Base-by-base conservation (phyloP, 1,140 invertebrate species). In the Heliconius himera region DNA sequence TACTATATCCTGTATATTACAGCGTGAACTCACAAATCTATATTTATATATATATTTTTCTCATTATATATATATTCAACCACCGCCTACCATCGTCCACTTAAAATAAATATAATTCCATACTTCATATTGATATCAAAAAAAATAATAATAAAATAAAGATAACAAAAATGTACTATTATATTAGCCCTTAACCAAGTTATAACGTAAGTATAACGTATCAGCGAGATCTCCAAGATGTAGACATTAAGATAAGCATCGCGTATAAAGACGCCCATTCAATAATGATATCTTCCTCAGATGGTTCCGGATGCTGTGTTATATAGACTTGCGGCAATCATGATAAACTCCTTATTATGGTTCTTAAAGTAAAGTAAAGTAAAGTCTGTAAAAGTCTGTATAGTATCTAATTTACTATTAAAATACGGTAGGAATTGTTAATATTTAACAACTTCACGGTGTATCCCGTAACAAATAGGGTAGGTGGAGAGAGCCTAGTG, bases 211-310 rank as follows among this genome's bases (percentile, higher is more conserved):
- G 38, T 60, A 60, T 22, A 13, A 26, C 56, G 22, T 60, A 60
- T 0, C 22, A 60, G 56, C 20, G 9, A 60, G 56, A 60, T 60
- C 56, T 60, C 56, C 22, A 26, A 60, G 56, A 60, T 60, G n/a
- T 26, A 13, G 2, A 26, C 56, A 60, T 60, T 60, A 60, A 60
- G 56, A 60, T 60, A 60, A 60, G 8, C 56, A 60, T 60, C 56
- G 22, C 56, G 56, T 60, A 60, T 60, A 60, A 60, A 60, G 22
- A 60, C 56, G 56, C 56, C n/a, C 56, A 60, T 60, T 60, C 8
- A 26, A 22, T 60, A 60, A 60, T 60, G 56, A 60, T 60, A 60
- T 60, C 56, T 60, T 60, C 56, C 56, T 60, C 11, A 26, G 22
- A 60, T 26, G 56, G 56, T 60, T 13, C n/a, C 20, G 56, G 56